A percentile compares a stretch with the other conserved stretches of the same genome.
These are phyloP conservation scores for Leptonema lineaticorne DNA, from an alignment of 1,140 invertebrate species.

Conservation along the genomic window DNA sequence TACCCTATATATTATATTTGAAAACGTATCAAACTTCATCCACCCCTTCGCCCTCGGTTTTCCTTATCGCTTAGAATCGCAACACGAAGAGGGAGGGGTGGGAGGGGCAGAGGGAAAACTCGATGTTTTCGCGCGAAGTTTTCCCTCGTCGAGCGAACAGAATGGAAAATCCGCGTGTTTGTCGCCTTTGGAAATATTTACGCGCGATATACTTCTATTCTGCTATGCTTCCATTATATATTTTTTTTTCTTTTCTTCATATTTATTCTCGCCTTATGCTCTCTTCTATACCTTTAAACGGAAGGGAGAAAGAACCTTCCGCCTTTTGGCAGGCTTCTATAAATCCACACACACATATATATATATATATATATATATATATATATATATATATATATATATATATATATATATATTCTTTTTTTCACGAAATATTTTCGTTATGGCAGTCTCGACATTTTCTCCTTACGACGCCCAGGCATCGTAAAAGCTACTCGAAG, in stretches of 20 bases:
- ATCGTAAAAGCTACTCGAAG: constrained; percentile 4
- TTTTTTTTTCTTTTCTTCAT: not conserved
- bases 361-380: no score
- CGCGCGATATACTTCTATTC: not conserved
- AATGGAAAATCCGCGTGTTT: not conserved
- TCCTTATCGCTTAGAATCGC: no score
- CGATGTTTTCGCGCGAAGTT: not conserved
- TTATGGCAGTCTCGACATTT: constrained; percentile 16
- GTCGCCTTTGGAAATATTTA: not conserved
- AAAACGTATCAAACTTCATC: constrained; percentile 8
- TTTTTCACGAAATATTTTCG: not conserved
- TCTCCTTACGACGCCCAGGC: not conserved
- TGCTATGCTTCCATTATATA: not conserved
- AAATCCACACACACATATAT: no score
- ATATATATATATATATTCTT: no score
- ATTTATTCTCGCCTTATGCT: constrained; percentile 13
- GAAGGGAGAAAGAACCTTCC: not conserved
- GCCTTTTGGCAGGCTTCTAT: not conserved
- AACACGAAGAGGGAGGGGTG: no score
- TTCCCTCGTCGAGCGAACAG: not conserved
- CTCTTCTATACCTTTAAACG: not conserved
- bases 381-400: no score
- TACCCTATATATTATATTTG: constrained; percentile 18
- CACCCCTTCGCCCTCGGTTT: not conserved
- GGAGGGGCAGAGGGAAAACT: not conserved